Evolutionary conservation across 1,140 invertebrate species (phyloP).

Genomic region (Lepidurus arcticus): DNA sequence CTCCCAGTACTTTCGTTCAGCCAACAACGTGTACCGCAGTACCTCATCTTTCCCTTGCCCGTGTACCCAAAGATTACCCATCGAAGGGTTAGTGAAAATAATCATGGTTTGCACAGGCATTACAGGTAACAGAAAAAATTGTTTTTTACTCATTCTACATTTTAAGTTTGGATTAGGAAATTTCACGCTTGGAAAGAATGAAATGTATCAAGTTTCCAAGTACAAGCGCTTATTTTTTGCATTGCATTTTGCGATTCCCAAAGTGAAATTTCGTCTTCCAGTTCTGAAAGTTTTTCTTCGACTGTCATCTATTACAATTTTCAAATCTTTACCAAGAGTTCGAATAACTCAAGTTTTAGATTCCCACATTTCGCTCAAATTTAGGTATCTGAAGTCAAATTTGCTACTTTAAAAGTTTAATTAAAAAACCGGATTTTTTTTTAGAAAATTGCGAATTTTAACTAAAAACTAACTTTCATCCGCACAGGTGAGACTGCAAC

Average conservation of each 20-base stretch:
- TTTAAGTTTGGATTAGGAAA: background rate
- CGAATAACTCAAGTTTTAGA: background rate
- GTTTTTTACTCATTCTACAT: conserved; percentile 26
- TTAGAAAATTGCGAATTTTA: conserved; percentile 30
- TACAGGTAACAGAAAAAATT: conserved; percentile 35
- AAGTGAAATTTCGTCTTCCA: conserved; percentile 14
- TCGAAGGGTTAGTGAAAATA: conserved; percentile 47
- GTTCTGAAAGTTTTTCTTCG: background rate
- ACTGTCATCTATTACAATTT: background rate
- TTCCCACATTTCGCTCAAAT: conserved; percentile 1
- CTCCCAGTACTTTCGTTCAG: conserved; percentile 39
- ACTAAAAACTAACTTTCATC: background rate
- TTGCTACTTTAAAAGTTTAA: background rate
- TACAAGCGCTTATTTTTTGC: conserved; percentile 22
- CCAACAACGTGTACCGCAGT: conserved; percentile 40
- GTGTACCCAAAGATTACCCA: conserved; percentile 41
- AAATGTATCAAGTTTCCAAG: background rate
- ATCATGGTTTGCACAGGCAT: conserved; percentile 44
- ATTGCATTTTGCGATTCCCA: background rate
- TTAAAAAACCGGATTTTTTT: background rate
- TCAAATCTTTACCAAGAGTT: background rate
- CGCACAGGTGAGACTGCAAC: conserved; percentile 44
- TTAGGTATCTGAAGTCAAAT: background rate
- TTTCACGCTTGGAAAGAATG: no score
- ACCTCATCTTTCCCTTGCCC: conserved; percentile 42